Evolutionary conservation across 2,113 vertebrate genomes (phyloP).

Genomic region (Sceloporus undulatus): DNA sequence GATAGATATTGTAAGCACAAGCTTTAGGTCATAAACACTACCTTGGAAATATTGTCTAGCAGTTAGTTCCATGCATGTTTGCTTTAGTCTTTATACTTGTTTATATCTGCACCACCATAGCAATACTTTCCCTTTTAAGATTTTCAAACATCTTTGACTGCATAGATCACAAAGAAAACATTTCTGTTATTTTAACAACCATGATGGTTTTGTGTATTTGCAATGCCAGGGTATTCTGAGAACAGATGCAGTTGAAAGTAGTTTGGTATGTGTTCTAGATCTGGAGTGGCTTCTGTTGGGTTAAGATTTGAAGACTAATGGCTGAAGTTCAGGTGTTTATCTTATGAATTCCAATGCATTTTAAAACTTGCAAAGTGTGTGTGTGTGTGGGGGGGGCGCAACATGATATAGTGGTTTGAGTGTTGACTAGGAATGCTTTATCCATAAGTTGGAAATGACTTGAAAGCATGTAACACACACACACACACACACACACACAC

Average conservation of each 20-base stretch:
- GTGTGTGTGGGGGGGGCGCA: too few species aligned
- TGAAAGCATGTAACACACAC: too few species aligned
- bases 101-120: background rate
- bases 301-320: background rate
- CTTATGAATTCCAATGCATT: background rate
- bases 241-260: background rate
- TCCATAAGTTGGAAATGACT: too few species aligned
- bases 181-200: background rate
- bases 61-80: constrained; percentile 10
- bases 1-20: background rate
- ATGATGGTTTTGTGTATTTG: background rate
- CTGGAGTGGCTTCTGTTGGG: background rate
- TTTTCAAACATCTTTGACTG: background rate
- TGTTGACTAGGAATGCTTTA: too few species aligned
- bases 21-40: background rate
- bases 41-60: background rate
- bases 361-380: background rate
- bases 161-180: too few species aligned
- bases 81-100: background rate
- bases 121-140: background rate
- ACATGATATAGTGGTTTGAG: too few species aligned
- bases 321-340: background rate
- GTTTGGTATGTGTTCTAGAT: background rate
- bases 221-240: background rate
- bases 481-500: too few species aligned